A percentile compares a stretch with the other conserved stretches of the same genome.
These are phyloP conservation scores for Archocentrus centrarchus DNA, from an alignment of 2,113 vertebrate genomes.

Conservation along the genomic window DNA sequence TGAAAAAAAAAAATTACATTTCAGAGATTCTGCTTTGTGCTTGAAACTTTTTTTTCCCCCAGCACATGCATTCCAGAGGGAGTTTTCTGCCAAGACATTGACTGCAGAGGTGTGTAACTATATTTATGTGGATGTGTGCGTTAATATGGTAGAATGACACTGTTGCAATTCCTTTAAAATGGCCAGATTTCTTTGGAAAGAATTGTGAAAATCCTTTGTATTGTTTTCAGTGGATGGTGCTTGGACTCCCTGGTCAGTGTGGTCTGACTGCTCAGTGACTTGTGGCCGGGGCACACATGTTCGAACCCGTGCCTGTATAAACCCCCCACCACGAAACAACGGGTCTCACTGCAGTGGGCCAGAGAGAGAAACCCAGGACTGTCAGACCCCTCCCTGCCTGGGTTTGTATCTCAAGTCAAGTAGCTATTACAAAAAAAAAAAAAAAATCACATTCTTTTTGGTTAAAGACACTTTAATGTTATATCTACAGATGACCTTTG, in stretches of 20 bases:
- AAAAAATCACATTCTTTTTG: not conserved
- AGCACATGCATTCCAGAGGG: constrained; percentile 92
- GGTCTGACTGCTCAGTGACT: constrained; percentile 87
- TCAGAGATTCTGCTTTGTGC: not conserved
- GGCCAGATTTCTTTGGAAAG: not conserved
- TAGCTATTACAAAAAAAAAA: fast-evolving
- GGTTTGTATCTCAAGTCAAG: constrained; percentile 61
- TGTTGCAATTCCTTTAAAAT: not conserved
- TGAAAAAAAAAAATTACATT: not conserved
- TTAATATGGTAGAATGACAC: not conserved
- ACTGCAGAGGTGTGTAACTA: constrained; percentile 83
- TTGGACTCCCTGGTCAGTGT: constrained; percentile 90
- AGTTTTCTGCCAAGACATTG: constrained; percentile 81
- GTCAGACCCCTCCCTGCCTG: constrained; percentile 75
- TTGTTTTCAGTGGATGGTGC: constrained; percentile 78
- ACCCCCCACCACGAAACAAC: constrained; percentile 78
- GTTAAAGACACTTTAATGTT: not conserved
- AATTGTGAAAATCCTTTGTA: not conserved
- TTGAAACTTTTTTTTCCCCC: not conserved
- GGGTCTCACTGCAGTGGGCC: constrained; percentile 80
- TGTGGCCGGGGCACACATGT: constrained; percentile 82
- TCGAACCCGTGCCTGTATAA: constrained; percentile 83
- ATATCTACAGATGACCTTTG: constrained; percentile 81
- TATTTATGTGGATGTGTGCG: not conserved
- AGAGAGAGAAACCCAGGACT: constrained; percentile 77